Evolutionary conservation across 2,113 vertebrate genomes (phyloP).

Genomic region (Phyllostomus discolor): DNA sequence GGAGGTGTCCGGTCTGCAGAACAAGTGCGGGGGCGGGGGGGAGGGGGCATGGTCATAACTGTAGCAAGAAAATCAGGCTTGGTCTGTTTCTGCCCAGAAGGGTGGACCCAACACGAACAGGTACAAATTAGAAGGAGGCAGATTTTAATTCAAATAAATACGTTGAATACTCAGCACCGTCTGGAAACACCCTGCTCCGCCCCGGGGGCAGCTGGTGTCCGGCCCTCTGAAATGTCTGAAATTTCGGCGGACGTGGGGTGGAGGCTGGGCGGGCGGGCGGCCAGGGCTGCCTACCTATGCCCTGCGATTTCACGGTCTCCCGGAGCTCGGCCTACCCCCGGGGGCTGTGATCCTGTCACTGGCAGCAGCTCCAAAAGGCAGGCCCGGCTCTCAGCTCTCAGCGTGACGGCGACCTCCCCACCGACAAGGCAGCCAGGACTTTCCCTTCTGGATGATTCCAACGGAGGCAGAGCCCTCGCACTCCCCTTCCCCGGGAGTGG

Average conservation of each 20-base stretch:
- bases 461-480: neutral
- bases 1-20: neutral
- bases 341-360: neutral
- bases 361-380: neutral
- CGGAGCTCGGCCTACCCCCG: neutral
- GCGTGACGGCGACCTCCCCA: neutral
- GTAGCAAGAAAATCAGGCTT: neutral
- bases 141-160: neutral
- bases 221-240: neutral
- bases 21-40: neutral
- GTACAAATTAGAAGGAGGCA: neutral
- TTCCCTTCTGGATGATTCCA: constrained; percentile 12
- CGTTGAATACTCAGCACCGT: neutral
- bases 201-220: neutral
- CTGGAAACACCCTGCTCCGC: neutral
- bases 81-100: neutral
- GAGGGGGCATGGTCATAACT: neutral
- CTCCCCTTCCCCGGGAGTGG: neutral
- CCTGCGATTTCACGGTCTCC: neutral
- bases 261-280: neutral
- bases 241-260: fast-evolving
- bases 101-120: neutral
- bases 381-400: neutral
- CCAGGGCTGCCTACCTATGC: too few species aligned
- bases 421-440: neutral